These are phyloP conservation scores for Pollimyrus isidori DNA, from an alignment of 2,113 vertebrate genomes.

Conservation along the genomic window DNA sequence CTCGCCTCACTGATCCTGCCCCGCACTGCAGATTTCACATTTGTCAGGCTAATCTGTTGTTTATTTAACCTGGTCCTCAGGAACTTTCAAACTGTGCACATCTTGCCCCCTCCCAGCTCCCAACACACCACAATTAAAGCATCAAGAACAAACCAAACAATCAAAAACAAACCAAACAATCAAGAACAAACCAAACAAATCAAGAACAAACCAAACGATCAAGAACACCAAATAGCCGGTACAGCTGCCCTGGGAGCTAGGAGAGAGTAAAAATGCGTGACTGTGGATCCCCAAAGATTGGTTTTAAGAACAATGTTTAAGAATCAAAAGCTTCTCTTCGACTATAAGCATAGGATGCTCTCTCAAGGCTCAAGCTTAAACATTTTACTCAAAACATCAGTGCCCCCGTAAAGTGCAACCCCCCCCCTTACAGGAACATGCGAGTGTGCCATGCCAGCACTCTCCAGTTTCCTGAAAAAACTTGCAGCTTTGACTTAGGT, in stretches of 20 bases:
- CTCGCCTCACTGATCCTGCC: not conserved
- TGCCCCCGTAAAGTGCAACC: not conserved
- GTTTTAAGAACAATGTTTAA: not conserved
- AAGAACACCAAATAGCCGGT: not conserved
- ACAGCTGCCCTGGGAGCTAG: not conserved
- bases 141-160: not conserved
- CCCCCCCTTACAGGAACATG: not conserved
- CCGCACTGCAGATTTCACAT: conserved; percentile 22
- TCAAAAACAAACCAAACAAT: not conserved
- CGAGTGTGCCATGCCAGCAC: not conserved
- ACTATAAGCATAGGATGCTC: not conserved
- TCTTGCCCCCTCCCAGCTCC: not conserved
- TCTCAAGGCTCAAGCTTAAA: conserved; percentile 8
- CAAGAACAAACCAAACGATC: not conserved
- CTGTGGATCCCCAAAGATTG: not conserved
- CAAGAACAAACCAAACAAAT: not conserved
- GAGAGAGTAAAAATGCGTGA: not conserved
- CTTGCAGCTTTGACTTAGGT: not conserved
- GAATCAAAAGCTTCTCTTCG: not conserved
- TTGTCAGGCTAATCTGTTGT: conserved; percentile 18
- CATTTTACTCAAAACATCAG: conserved; percentile 25
- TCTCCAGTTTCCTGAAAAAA: not conserved
- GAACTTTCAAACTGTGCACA: not conserved
- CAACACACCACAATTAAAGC: not conserved
- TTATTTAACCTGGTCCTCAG: not conserved